A percentile compares a stretch with the other conserved stretches of the same genome.
Conservation (phyloP, 2,113 vertebrate species). For the Myotis davidii region DNA sequence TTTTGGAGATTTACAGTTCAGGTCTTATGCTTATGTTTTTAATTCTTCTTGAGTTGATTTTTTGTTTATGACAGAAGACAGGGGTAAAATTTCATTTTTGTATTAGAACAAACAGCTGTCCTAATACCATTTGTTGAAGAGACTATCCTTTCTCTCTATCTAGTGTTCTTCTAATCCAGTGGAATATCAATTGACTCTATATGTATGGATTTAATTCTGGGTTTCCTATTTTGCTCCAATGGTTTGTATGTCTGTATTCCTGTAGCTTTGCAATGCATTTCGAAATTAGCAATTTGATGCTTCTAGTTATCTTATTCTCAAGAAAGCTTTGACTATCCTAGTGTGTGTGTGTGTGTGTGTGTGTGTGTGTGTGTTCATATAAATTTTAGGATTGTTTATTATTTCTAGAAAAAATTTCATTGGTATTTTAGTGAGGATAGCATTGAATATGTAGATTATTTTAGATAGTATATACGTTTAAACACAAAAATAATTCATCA, state of each 20-base stretch:
- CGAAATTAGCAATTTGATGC: not conserved
- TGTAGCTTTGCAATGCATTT: too few species aligned
- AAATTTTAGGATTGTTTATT: not conserved
- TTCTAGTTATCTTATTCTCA: not conserved
- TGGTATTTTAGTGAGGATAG: not conserved
- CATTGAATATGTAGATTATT: not conserved
- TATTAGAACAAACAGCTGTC: not conserved
- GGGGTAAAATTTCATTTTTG: not conserved
- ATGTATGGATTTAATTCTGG: not conserved
- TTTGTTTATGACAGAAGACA: not conserved
- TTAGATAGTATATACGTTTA: not conserved
- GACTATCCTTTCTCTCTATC: not conserved
- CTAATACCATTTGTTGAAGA: not conserved
- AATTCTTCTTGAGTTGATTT: not conserved
- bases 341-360: too few species aligned
- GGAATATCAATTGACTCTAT: not conserved
- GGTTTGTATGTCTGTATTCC: not conserved
- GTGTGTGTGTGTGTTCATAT: not conserved
- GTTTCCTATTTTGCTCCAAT: not conserved
- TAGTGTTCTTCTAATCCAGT: not conserved
- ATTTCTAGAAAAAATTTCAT: not conserved
- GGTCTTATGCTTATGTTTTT: not conserved
- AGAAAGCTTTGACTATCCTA: not conserved
- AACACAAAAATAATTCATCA: not conserved
- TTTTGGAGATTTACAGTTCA: not conserved